Percentiles rank a stretch among this genome's conserved stretches.
Conservation (phyloP, 2,797 vertebrate species). For the Gallinago nigripennis region DNA sequence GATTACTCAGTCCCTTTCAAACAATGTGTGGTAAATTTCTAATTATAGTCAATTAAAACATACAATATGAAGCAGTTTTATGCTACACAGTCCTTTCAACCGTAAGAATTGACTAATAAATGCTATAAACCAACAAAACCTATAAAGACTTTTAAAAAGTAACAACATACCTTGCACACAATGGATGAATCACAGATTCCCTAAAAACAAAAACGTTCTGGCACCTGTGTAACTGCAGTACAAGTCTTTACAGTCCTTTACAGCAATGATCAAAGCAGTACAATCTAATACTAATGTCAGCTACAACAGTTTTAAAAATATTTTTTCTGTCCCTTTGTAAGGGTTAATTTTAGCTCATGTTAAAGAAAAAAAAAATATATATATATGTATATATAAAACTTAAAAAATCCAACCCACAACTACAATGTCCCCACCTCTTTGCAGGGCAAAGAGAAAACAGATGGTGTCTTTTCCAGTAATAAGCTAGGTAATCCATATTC, state of each 20-base stretch:
- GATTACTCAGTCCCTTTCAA: neutral
- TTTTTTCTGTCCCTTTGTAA: neutral
- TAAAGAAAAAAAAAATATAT: neutral
- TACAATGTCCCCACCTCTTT: neutral
- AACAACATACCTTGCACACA: neutral
- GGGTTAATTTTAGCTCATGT: neutral
- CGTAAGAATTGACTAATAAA: neutral
- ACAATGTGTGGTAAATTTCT: constrained; percentile 3
- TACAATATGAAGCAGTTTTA: neutral
- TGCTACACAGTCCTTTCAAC: neutral
- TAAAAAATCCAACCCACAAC: neutral
- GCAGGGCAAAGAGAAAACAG: neutral
- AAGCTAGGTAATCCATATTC: neutral
- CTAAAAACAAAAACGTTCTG: neutral
- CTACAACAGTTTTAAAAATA: neutral
- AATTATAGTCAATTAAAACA: constrained; percentile 33
- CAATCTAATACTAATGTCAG: neutral
- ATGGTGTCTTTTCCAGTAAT: neutral
- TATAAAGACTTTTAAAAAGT: neutral
- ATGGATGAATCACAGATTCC: neutral
- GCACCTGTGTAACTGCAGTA: neutral
- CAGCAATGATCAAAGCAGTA: neutral
- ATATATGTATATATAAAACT: neutral
- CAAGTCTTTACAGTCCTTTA: neutral
- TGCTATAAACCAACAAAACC: neutral